phyloP scores from a whole-genome alignment of 2,113 vertebrate genomes.

The Ahaetulla prasina region DNA sequence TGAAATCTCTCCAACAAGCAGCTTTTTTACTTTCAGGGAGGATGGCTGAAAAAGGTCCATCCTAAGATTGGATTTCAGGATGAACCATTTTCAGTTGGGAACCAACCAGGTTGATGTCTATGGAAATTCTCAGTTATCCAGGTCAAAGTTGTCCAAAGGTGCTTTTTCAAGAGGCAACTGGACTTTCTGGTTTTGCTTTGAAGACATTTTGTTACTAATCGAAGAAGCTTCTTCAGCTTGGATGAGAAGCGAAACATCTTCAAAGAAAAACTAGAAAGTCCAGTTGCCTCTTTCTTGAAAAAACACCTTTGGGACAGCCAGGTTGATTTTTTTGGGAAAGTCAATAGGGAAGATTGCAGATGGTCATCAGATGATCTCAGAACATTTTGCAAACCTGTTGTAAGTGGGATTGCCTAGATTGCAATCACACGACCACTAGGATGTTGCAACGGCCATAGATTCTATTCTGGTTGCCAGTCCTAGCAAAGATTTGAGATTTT shows the following conservation, averaged over 20 bases:
- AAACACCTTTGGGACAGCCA: not conserved
- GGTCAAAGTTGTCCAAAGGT: no score
- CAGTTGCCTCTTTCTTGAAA: no score
- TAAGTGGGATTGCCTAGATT: not conserved
- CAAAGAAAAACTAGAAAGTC: no score
- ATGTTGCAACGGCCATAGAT: not conserved
- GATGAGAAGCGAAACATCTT: no score
- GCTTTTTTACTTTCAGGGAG: not conserved
- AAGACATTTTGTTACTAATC: no score
- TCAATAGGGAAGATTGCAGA: not conserved
- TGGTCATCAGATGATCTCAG: not conserved
- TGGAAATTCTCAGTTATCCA: no score
- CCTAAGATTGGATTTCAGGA: not conserved
- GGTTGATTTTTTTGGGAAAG: not conserved
- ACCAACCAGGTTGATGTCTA: not conserved
- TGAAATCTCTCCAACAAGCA: not conserved
- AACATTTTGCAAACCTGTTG: no score
- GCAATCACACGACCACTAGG: not conserved
- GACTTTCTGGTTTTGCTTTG: no score
- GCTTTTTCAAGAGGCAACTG: no score
- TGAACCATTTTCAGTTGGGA: not conserved
- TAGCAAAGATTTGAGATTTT: not conserved
- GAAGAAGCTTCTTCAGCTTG: no score
- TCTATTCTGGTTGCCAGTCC: not conserved
- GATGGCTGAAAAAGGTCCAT: not conserved